Evolutionary conservation across 1,140 invertebrate genomes (phyloP).

Genomic region (Drosophila setifemur): DNA sequence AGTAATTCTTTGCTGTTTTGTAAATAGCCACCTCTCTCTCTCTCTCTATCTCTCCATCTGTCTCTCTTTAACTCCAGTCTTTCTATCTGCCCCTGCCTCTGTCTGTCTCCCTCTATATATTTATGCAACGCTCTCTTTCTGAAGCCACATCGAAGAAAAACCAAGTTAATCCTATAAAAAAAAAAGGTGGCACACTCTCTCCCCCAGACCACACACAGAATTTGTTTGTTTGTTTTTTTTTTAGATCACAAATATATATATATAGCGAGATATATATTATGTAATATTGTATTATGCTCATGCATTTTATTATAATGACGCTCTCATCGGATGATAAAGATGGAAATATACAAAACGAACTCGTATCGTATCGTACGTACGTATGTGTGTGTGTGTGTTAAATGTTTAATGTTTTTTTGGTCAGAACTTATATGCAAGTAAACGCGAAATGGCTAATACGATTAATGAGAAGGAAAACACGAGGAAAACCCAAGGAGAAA

Average conservation of each 20-base stretch:
- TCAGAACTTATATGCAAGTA: conserved; percentile 8
- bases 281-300: conserved; percentile 36
- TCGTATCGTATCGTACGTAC: too few species aligned
- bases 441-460: conserved; percentile 21
- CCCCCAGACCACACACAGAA: not conserved
- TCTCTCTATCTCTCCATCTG: not conserved
- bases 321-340: conserved; percentile 25
- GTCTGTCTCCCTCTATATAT: not conserved
- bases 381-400: too few species aligned
- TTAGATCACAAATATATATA: conserved; percentile 34
- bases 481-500: not conserved
- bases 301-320: conserved; percentile 29
- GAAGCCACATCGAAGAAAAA: not conserved
- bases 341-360: too few species aligned
- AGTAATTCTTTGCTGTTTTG: conserved; percentile 11
- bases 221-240: conserved; percentile 35
- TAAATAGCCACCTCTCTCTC: conserved; percentile 24
- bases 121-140: not conserved
- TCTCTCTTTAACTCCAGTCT: not conserved
- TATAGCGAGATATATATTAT: conserved; percentile 16
- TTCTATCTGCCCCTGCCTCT: not conserved
- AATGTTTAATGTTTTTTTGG: conserved; percentile 28
- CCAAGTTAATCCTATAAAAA: not conserved
- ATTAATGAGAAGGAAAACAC: too few species aligned
- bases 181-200: not conserved